Evolutionary conservation across 2,113 vertebrate species (phyloP).

Genomic region (Oreochromis aureus): DNA sequence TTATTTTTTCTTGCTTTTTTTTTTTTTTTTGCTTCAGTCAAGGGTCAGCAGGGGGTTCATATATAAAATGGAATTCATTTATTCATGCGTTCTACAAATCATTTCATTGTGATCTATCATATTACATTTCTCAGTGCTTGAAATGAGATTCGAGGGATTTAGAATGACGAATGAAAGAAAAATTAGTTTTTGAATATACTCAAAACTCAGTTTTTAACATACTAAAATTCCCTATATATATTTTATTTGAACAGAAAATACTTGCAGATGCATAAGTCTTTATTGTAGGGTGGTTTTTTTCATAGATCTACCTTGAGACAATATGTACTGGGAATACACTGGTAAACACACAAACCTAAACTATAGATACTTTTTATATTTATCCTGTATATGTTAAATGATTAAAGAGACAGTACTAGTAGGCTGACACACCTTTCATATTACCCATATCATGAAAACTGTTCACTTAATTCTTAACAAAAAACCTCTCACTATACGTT

Average conservation of each 20-base stretch:
- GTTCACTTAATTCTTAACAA: background rate
- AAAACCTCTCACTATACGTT: background rate
- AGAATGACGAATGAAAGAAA: background rate
- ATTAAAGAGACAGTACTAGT: background rate
- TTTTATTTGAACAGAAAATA: background rate
- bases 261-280: background rate
- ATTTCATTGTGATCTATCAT: background rate
- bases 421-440: no score
- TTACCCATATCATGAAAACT: no score
- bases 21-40: background rate
- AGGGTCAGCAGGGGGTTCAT: background rate
- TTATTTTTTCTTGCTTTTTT: background rate
- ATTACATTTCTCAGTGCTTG: background rate
- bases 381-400: background rate
- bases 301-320: background rate
- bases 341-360: background rate
- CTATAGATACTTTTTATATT: background rate
- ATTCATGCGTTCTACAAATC: background rate
- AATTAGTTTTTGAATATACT: background rate
- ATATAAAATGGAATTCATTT: background rate
- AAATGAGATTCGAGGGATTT: background rate
- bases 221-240: background rate
- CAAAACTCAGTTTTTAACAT: background rate
- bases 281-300: background rate
- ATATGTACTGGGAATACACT: background rate